These are phyloP conservation scores for Heliconius congener DNA, from an alignment of 1,140 invertebrate species.

Conservation along the genomic window DNA sequence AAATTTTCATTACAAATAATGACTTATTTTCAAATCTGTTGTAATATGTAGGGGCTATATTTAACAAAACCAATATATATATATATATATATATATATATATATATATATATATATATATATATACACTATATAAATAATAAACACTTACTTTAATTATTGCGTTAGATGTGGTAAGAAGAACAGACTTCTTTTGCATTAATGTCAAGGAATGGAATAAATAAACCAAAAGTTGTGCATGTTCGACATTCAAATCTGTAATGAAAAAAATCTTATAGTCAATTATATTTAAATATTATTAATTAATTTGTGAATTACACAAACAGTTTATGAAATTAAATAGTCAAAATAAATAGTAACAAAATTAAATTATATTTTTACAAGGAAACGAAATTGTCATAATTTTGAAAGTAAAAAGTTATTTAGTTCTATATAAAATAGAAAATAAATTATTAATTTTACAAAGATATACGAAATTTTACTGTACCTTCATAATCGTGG, in stretches of 20 bases:
- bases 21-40: no score
- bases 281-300: not conserved
- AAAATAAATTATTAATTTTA: no score
- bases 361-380: no score
- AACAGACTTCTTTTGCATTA: slow-evolving; percentile 98
- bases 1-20: not conserved
- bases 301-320: no score
- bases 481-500: slow-evolving; percentile 86
- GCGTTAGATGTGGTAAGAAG: slow-evolving; percentile 88
- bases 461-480: not conserved
- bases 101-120: not conserved
- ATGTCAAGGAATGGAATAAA: slow-evolving; percentile 95
- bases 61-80: no score
- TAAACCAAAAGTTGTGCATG: slow-evolving; percentile 96
- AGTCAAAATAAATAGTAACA: no score
- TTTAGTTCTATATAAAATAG: no score
- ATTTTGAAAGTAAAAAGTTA: no score
- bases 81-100: not conserved
- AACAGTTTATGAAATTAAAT: no score
- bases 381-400: no score
- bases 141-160: slow-evolving; percentile 73
- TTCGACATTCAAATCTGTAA: slow-evolving; percentile 96
- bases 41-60: no score
- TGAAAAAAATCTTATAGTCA: slow-evolving; percentile 4
- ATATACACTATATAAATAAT: no score